These are phyloP conservation scores for Vannuccia rotundouncinata DNA, from an alignment of 2,888 invertebrate genomes.

Conservation along the genomic window DNA sequence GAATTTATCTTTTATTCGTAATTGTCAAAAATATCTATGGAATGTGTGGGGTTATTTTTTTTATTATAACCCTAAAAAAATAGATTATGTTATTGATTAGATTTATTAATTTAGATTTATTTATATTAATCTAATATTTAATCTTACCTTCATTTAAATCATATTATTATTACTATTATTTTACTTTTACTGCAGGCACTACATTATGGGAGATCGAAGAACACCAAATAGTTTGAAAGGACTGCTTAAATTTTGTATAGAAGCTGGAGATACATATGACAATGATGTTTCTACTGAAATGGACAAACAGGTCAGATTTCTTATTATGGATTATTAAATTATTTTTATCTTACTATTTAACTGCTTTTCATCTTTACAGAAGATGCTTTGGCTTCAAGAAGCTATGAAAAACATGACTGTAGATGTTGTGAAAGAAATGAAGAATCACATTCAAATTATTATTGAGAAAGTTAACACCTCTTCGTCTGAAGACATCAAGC, in stretches of 20 bases:
- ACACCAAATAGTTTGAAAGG: not conserved
- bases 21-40: too few species aligned
- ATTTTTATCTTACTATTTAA: not conserved
- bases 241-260: not conserved
- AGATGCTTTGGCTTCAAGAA: conserved; percentile 1
- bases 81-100: too few species aligned
- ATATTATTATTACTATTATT: too few species aligned
- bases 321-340: not conserved
- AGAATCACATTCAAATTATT: not conserved
- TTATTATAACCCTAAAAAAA: too few species aligned
- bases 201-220: not conserved
- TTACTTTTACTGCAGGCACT: too few species aligned
- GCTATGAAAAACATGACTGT: conserved; percentile 19
- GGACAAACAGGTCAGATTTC: not conserved
- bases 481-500: not conserved
- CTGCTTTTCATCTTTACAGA: not conserved
- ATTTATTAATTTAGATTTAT: too few species aligned
- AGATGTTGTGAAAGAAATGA: conserved; percentile 18
- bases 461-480: not conserved
- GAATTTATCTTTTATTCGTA: too few species aligned
- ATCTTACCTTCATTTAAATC: too few species aligned
- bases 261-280: not conserved
- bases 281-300: not conserved
- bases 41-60: too few species aligned
- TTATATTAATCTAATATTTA: too few species aligned